A percentile compares a stretch with the other conserved stretches of the same genome.
Evolutionary conservation across 2,888 invertebrate genomes (phyloP).

Genomic region (Tromatobia lineatoria): DNA sequence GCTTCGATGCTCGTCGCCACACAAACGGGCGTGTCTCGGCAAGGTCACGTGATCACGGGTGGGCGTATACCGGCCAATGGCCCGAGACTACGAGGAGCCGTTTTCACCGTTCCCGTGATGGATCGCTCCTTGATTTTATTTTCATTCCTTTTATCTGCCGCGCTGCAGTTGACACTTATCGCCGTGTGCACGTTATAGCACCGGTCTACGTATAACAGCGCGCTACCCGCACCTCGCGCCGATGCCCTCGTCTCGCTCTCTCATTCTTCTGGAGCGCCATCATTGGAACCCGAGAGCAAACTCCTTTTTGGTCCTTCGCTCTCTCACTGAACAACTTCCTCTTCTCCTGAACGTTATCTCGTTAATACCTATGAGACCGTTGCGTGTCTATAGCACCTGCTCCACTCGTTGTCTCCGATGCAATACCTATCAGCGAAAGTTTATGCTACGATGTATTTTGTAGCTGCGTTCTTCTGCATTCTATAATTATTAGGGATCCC

Average conservation of each 20-base stretch:
- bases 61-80: slow-evolving; percentile 76
- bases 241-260: slow-evolving; percentile 2
- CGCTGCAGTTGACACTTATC: slow-evolving; percentile 85
- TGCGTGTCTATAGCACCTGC: slow-evolving; percentile 52
- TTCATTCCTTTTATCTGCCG: slow-evolving; percentile 84
- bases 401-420: slow-evolving; percentile 6
- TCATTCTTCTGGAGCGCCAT: slow-evolving; percentile 18
- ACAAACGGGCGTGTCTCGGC: slow-evolving; percentile 71
- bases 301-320: slow-evolving; percentile 42
- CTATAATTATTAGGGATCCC: not conserved
- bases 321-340: slow-evolving; percentile 36
- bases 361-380: slow-evolving; percentile 58
- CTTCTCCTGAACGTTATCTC: slow-evolving; percentile 53
- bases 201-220: slow-evolving; percentile 42
- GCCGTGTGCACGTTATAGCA: slow-evolving; percentile 69
- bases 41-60: slow-evolving; percentile 76
- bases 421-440: slow-evolving; percentile 44
- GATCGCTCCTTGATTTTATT: slow-evolving; percentile 83
- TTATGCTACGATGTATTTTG: no score
- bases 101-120: slow-evolving; percentile 83
- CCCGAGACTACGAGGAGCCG: slow-evolving; percentile 75
- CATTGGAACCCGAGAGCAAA: slow-evolving; percentile 20
- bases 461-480: not conserved
- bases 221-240: slow-evolving; percentile 3
- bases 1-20: slow-evolving; percentile 66